These are phyloP conservation scores for Trichopria drosophilae DNA, from an alignment of 2,888 invertebrate species.

Conservation along the genomic window DNA sequence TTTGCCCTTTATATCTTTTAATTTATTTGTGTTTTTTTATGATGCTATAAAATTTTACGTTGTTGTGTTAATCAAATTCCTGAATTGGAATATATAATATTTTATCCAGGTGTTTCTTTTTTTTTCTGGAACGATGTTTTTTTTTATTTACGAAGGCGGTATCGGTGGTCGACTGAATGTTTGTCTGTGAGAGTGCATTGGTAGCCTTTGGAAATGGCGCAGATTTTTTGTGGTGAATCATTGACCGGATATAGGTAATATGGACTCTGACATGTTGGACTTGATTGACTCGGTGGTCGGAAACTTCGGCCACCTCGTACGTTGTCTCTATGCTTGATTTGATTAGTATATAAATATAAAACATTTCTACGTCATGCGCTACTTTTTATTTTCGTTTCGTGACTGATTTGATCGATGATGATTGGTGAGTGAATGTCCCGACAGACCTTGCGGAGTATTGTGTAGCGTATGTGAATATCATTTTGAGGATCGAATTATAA, in stretches of 20 bases:
- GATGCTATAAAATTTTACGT: not conserved
- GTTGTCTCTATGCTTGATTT: no score
- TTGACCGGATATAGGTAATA: no score
- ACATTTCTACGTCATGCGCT: slow-evolving; percentile 35
- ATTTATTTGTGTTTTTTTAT: no score
- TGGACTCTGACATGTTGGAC: no score
- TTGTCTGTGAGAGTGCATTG: slow-evolving; percentile 59
- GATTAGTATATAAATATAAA: no score
- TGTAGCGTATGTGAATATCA: slow-evolving; percentile 47
- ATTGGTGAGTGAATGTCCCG: slow-evolving; percentile 49
- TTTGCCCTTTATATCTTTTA: no score
- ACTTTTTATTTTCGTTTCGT: slow-evolving; percentile 31
- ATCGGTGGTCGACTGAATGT: slow-evolving; percentile 57
- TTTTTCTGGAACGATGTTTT: slow-evolving; percentile 17
- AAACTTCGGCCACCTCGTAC: no score
- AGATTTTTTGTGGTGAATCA: slow-evolving; percentile 51
- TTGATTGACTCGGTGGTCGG: no score
- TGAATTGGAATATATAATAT: not conserved
- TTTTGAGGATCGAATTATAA: slow-evolving; percentile 36
- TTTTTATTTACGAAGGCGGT: slow-evolving; percentile 34
- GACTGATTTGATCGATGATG: slow-evolving; percentile 47
- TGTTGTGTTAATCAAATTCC: not conserved
- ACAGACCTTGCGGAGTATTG: slow-evolving; percentile 55
- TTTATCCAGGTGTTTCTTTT: slow-evolving; percentile 26
- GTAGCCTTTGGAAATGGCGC: slow-evolving; percentile 50